Evolutionary conservation across 2,888 invertebrate genomes (phyloP), one percentile per base, ranked within the genome.

Genomic region (Endotricha flammealis): DNA sequence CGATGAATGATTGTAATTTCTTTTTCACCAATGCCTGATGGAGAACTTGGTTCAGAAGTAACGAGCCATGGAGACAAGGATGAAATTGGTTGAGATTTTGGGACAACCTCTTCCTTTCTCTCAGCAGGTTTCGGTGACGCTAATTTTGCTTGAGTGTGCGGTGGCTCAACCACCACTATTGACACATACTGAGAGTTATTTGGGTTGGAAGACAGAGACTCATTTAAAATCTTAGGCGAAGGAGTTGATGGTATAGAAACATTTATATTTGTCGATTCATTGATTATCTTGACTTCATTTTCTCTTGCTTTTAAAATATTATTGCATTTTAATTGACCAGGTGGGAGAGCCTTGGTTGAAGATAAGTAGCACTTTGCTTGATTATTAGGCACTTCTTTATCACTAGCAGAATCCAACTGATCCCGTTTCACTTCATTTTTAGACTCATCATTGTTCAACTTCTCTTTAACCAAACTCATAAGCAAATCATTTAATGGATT

Each of bases 261-360:
- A 48, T 82, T 82, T 10, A 81, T 78, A 38, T 79, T 81, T 34
- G 76, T 75, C 13, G 82, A 74, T 48, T 86, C 82, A 48, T 86
- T 83, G 12, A 83, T 72, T 30, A 87, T 77, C 48, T 83, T 87
- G 4, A 86, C 77, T 53, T 86, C 86, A 51, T 71, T 85, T 53
- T 87, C 78, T 55, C 89, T 89, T 77, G 95, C 95, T 89, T 98
- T 98, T 36, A 97, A 87, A 69, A 97, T 97, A 44, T 85, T 97
- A 47, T 85, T 97, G 81, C 97, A 97, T 81, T 97, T 98, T 44
- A 97, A 90, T 66, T 96, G 95, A 47, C 96, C 95, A 5, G 95
- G 95, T 29, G 96, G 96, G 40, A 97, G 89, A 12, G 94, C 92
- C 57, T 91, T 91, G 13, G 88, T 89, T 22, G 89, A 90, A 27